A percentile compares a stretch with the other conserved stretches of the same genome.
These are phyloP conservation scores for Brachypalpus laphriformis DNA, from an alignment of 2,888 invertebrate genomes.

Conservation along the genomic window DNA sequence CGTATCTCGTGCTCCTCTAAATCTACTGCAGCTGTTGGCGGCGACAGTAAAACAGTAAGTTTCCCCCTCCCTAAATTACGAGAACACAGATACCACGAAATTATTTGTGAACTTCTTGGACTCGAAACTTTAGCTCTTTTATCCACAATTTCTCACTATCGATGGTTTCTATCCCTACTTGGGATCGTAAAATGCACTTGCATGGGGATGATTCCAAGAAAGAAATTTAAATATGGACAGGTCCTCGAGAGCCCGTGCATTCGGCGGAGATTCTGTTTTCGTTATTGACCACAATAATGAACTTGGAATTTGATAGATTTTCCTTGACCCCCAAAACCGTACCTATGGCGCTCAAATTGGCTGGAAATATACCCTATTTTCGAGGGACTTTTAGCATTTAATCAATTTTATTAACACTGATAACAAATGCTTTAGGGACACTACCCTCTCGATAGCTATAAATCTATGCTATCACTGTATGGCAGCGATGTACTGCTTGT, in stretches of 20 bases:
- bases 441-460: conserved; percentile 35
- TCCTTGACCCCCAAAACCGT: neutral
- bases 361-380: neutral
- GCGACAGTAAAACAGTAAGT: neutral
- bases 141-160: neutral
- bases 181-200: conserved; percentile 4
- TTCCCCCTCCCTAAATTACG: neutral
- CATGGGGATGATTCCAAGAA: neutral
- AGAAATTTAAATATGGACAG: neutral
- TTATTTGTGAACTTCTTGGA: neutral
- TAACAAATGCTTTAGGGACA: conserved; percentile 32
- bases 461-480: conserved; percentile 19
- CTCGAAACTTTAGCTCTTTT: neutral
- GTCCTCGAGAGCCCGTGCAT: neutral
- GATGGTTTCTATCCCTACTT: neutral
- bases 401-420: conserved; percentile 37
- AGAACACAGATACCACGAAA: neutral
- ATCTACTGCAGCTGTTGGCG: neutral
- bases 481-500: conserved; percentile 17
- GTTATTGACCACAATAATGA: neutral
- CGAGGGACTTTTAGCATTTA: neutral
- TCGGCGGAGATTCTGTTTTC: neutral
- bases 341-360: neutral
- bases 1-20: neutral
- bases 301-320: neutral